Base-by-base conservation (phyloP, 2,797 vertebrate species). In the Spheniscus humboldti region DNA sequence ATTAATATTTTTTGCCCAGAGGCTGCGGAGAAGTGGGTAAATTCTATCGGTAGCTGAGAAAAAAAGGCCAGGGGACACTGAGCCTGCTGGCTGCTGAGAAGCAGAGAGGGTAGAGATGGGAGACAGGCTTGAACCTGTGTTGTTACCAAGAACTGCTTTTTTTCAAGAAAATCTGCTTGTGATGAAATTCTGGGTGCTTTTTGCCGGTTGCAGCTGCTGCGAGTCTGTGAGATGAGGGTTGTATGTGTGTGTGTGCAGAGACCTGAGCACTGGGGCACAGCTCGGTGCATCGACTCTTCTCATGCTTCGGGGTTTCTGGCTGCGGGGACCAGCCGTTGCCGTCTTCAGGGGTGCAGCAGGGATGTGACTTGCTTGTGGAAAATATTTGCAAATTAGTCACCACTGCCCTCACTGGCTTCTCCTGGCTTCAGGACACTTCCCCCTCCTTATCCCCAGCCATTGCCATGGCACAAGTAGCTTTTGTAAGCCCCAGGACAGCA, bases 301-400 rank as follows among this genome's bases (percentile, higher is more conserved):
- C 30, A 3, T 16, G 18, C 57, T 39, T 23, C 0, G 2, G 31
- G 17, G 37, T 20, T 56, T 39, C 67, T 64, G 83, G 37, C 62
- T 52, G 56, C 2, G 1, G 78, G 47, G 10, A 39, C 18, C 53
- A 9, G 57, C 16, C 0, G 1, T 48, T 59, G 50, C 64, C 2
- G 0, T 27, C 41, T 30, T 10, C 28, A 31, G 67, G 50, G 28
- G 3, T 23, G 74, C 78, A 48, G 76, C 73, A 56, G 63, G 72
- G 77, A 69, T 37, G 20, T 11, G 76, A 37, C 18, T 66, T 7
- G 13, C 27, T n/a, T 39, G 56, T 39, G 77, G 94, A 94, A 80
- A 94, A 39, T 35, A 27, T 17, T 69, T 35, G 30, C 50, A 20
- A 17, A 27, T 41, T 9, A 66, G 47, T 73, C 91, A 63, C 69